phyloP scores from a whole-genome alignment of 2,888 invertebrate genomes.

The Hemaris fuciformis region DNA sequence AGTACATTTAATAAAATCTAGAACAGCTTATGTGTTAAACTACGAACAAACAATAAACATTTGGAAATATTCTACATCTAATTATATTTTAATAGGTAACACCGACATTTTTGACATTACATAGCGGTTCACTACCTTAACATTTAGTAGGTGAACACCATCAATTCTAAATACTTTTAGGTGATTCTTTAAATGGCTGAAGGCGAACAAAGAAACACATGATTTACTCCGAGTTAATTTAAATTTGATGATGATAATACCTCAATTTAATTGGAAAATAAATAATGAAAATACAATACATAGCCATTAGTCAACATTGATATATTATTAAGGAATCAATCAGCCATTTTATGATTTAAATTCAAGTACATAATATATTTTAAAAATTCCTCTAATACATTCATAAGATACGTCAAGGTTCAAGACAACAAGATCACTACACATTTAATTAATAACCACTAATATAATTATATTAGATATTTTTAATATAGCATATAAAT shows the following conservation, averaged over 20 bases:
- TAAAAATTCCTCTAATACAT: slow-evolving; percentile 9
- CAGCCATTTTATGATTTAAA: neutral
- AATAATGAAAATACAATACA: too few species aligned
- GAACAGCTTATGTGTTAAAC: too few species aligned
- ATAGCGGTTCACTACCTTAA: neutral
- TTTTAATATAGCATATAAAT: neutral
- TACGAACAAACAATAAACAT: too few species aligned
- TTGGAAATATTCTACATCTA: neutral
- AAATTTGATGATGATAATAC: too few species aligned
- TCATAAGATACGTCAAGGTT: neutral
- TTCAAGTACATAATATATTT: neutral
- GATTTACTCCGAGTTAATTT: too few species aligned
- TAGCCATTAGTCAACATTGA: neutral
- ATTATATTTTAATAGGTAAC: neutral
- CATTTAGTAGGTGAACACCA: neutral
- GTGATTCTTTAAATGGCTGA: neutral
- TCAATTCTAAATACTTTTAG: neutral
- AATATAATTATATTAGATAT: slow-evolving; percentile 18
- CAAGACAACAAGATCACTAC: neutral
- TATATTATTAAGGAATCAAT: neutral
- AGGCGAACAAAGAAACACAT: too few species aligned
- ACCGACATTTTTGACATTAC: neutral
- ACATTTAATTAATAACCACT: slow-evolving; percentile 6
- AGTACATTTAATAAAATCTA: too few species aligned
- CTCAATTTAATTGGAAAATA: too few species aligned